These are phyloP conservation scores for Laticauda laticaudata DNA, from an alignment of 2,113 vertebrate species.

Conservation along the genomic window DNA sequence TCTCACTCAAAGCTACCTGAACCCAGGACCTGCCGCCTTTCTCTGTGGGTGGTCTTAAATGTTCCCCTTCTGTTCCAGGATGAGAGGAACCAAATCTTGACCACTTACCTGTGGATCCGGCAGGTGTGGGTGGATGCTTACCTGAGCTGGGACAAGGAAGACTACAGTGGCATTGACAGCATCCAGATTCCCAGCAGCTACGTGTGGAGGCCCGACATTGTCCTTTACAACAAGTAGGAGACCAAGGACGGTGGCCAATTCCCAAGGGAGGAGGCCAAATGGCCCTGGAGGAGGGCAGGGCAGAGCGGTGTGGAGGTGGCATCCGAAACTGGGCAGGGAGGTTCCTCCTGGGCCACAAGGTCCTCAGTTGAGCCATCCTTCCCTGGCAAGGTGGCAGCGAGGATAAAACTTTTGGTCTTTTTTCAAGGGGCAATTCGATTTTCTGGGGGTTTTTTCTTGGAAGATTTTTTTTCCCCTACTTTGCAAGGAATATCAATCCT, in stretches of 20 bases:
- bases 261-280: background rate
- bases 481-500: too few species aligned
- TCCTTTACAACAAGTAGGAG: slow-evolving; percentile 90
- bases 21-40: background rate
- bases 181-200: slow-evolving; percentile 90
- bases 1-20: background rate
- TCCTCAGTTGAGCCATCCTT: background rate
- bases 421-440: too few species aligned
- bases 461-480: too few species aligned
- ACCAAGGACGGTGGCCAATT: background rate
- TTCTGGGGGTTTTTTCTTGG: too few species aligned
- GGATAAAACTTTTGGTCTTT: background rate
- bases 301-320: too few species aligned
- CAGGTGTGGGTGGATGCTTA: slow-evolving; percentile 86
- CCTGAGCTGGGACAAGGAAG: slow-evolving; percentile 82
- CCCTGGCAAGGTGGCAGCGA: background rate
- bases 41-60: background rate
- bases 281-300: background rate
- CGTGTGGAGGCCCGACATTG: slow-evolving; percentile 89
- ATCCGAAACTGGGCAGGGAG: background rate
- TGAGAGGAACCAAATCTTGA: slow-evolving; percentile 80
- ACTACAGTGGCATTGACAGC: slow-evolving; percentile 85
- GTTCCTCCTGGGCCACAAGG: too few species aligned
- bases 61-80: slow-evolving; percentile 58
- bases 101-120: slow-evolving; percentile 86